Evolutionary conservation across 2,113 vertebrate genomes (phyloP).

Genomic region (Nerophis ophidion): DNA sequence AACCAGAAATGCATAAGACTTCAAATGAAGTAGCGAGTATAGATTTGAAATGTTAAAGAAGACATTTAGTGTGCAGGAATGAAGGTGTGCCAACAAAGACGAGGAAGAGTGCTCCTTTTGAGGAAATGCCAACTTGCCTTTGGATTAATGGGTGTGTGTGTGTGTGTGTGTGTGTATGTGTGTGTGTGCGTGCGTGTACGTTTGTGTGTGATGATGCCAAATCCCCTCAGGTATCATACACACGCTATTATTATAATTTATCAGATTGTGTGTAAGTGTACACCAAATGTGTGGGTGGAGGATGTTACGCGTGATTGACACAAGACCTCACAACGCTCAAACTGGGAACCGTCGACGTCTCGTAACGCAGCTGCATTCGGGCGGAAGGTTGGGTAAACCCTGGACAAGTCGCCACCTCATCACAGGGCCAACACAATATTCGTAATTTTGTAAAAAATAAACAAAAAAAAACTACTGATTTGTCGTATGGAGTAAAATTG

Average conservation of each 20-base stretch:
- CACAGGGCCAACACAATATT: too few relatives aligned
- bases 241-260: background rate
- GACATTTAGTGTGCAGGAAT: background rate
- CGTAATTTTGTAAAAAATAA: too few relatives aligned
- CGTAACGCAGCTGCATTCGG: too few relatives aligned
- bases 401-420: too few relatives aligned
- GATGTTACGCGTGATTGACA: slow-evolving; percentile 6
- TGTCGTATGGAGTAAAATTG: too few relatives aligned
- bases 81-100: slow-evolving; percentile 15
- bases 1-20: background rate
- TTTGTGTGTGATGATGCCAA: slow-evolving; percentile 38
- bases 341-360: background rate
- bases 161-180: background rate
- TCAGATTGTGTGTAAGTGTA: slow-evolving; percentile 4
- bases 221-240: slow-evolving; percentile 43
- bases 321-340: background rate
- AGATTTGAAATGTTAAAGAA: background rate
- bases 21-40: background rate
- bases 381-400: too few relatives aligned
- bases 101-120: slow-evolving; percentile 10
- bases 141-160: background rate
- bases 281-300: slow-evolving; percentile 19
- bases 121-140: slow-evolving; percentile 14
- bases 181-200: background rate
- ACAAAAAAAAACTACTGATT: too few relatives aligned